phyloP scores from a whole-genome alignment of 2,888 invertebrate genomes.

The Crossocerus cetratus region DNA sequence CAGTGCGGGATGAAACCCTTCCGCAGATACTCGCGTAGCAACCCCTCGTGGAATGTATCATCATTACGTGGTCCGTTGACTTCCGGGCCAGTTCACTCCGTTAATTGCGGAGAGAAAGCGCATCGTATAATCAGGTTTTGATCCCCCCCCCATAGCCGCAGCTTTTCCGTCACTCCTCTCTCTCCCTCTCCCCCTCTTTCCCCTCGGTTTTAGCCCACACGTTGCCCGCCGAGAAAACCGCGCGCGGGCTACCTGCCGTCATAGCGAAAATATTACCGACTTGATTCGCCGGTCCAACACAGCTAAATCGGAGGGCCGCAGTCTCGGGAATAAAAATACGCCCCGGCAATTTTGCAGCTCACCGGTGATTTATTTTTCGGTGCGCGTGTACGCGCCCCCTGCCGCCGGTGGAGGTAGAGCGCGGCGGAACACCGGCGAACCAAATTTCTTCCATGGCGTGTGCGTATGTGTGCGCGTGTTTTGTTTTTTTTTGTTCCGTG shows the following conservation, averaged over 20 bases:
- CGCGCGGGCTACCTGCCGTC: constrained; percentile 37
- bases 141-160: constrained; percentile 27
- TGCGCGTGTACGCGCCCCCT: not conserved
- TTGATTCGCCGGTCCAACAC: constrained; percentile 45
- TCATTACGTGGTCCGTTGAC: constrained; percentile 65
- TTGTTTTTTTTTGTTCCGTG: not conserved
- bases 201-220: not conserved
- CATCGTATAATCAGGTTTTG: constrained; percentile 61
- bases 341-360: constrained; percentile 35
- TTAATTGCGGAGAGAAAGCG: constrained; percentile 66
- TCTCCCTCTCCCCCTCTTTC: constrained; percentile 1
- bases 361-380: constrained; percentile 35
- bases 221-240: not conserved
- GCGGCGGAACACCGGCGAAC: not conserved
- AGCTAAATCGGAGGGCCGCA: constrained; percentile 39
- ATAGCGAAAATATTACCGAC: constrained; percentile 57
- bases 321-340: constrained; percentile 38
- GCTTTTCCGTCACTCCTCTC: not conserved
- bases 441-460: constrained; percentile 11
- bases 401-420: not conserved
- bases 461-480: too few relatives aligned
- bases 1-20: constrained; percentile 35
- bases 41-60: constrained; percentile 64
- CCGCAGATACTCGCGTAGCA: constrained; percentile 33
- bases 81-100: constrained; percentile 59